Evolutionary conservation across 2,797 vertebrate genomes (phyloP).

Genomic region (Tauraco hartlaubi): DNA sequence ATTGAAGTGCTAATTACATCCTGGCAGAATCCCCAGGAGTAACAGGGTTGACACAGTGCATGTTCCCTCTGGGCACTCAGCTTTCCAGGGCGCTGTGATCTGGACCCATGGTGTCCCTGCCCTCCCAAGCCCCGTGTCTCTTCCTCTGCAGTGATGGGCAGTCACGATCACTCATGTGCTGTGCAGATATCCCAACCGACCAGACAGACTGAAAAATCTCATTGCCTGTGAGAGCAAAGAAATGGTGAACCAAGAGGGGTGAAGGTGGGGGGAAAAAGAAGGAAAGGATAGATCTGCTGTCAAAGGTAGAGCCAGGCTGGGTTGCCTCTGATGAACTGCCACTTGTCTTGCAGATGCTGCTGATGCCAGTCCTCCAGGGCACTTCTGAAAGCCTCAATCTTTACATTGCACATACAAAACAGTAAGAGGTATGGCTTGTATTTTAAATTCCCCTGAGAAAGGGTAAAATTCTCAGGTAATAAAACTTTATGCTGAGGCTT

Average conservation of each 20-base stretch:
- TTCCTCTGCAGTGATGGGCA: not conserved
- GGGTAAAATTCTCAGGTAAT: not conserved
- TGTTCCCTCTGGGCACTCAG: not conserved
- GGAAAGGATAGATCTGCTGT: not conserved
- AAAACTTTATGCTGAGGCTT: not conserved
- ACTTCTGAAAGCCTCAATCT: not conserved
- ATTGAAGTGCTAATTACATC: not conserved
- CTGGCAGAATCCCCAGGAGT: not conserved
- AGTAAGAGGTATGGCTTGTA: not conserved
- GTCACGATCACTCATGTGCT: not conserved
- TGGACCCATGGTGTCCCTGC: not conserved
- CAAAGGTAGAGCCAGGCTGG: not conserved
- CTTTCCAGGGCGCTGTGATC: not conserved
- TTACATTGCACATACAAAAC: not conserved
- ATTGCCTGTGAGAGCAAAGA: not conserved
- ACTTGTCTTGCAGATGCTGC: not conserved
- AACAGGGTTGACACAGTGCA: not conserved
- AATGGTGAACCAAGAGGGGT: not conserved
- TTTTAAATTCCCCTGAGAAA: not conserved
- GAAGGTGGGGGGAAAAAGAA: not conserved
- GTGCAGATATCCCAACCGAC: not conserved
- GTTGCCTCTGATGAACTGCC: not conserved
- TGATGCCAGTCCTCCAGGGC: not conserved
- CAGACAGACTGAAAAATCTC: not conserved
- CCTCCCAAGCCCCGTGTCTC: not conserved